These are phyloP conservation scores for Bovichtus variegatus DNA, from an alignment of 2,797 vertebrate species.

Conservation along the genomic window DNA sequence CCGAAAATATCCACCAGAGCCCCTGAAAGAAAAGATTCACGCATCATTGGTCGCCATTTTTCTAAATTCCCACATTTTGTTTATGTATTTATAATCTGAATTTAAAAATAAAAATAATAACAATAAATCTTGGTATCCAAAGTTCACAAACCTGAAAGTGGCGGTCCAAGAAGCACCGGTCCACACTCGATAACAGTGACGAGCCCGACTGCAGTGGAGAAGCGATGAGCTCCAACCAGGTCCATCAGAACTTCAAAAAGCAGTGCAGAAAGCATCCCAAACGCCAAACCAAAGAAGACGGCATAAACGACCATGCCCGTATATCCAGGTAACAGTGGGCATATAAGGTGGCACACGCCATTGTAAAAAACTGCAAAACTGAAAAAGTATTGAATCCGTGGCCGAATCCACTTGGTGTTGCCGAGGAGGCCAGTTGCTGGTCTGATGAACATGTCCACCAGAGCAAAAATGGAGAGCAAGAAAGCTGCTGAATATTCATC, in stretches of 20 bases:
- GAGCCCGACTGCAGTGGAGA: conserved; percentile 86
- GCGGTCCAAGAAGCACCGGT: conserved; percentile 86
- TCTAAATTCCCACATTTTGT: neutral
- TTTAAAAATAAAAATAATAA: neutral
- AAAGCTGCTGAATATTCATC: conserved; percentile 88
- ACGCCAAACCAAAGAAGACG: conserved; percentile 83
- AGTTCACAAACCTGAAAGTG: conserved; percentile 85
- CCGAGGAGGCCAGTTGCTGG: conserved; percentile 82
- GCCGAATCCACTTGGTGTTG: conserved; percentile 85
- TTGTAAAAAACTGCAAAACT: conserved; percentile 86
- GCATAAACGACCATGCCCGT: conserved; percentile 78
- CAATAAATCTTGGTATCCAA: neutral
- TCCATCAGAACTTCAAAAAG: conserved; percentile 90
- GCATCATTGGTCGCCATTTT: neutral
- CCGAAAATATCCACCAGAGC: conserved; percentile 85
- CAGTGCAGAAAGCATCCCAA: conserved; percentile 87
- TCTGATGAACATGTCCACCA: conserved; percentile 86
- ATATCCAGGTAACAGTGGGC: conserved; percentile 84
- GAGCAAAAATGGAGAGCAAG: conserved; percentile 86
- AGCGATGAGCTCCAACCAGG: conserved; percentile 84
- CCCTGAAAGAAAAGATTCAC: conserved; percentile 73
- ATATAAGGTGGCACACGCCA: conserved; percentile 86
- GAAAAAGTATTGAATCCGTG: conserved; percentile 88
- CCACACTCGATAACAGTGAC: conserved; percentile 88
- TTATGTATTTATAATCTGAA: neutral